phyloP scores from a whole-genome alignment of 2,888 invertebrate species.

The Exephanes ischioxanthus region DNA sequence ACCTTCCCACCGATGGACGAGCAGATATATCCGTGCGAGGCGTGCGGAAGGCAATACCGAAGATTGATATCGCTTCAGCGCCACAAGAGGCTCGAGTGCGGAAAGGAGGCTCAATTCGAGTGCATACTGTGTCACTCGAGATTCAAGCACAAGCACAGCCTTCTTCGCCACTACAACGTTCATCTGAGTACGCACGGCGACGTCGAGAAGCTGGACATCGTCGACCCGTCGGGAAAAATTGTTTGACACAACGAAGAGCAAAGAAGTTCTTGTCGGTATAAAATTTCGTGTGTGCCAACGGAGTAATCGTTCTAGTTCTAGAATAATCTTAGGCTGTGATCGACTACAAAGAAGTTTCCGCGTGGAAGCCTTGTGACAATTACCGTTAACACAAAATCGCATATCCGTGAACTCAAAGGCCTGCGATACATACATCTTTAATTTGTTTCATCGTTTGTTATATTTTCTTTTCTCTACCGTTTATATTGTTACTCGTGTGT shows the following conservation, averaged over 20 bases:
- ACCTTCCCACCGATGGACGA: constrained; percentile 67
- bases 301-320: background rate
- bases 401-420: constrained; percentile 10
- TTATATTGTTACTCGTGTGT: constrained; percentile 22
- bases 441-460: too few relatives aligned
- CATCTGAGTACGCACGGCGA: constrained; percentile 64
- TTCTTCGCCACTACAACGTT: constrained; percentile 77
- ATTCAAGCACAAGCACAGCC: constrained; percentile 83
- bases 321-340: constrained; percentile 55
- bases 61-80: constrained; percentile 83
- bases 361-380: constrained; percentile 6
- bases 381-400: background rate
- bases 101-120: constrained; percentile 85
- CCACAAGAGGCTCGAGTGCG: constrained; percentile 85
- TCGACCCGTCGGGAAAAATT: constrained; percentile 48
- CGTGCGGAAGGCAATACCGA: constrained; percentile 80
- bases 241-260: constrained; percentile 31
- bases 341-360: constrained; percentile 17
- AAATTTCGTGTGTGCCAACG: background rate
- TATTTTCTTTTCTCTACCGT: constrained; percentile 7
- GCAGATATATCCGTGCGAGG: constrained; percentile 78
- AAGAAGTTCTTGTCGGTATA: background rate
- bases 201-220: constrained; percentile 52
- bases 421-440: background rate
- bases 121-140: constrained; percentile 84